phyloP scores from a whole-genome alignment of 2,113 vertebrate genomes.

The Pristiophorus japonicus region DNA sequence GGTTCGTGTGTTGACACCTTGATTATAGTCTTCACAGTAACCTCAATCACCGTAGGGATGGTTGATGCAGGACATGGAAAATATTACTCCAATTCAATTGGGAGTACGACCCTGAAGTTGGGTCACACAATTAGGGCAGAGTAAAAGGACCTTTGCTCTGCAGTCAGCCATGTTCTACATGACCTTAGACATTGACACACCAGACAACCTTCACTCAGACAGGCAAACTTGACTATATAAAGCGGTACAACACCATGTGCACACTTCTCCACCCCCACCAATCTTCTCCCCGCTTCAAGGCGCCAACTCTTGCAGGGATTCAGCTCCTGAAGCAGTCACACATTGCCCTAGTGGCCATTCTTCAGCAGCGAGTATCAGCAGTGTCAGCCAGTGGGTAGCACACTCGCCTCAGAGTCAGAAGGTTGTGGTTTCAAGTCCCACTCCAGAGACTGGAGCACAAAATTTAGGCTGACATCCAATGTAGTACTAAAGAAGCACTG shows the following conservation, averaged over 20 bases:
- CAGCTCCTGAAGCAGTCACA: background rate
- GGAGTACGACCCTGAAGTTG: background rate
- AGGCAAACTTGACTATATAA: background rate
- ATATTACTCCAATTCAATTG: background rate
- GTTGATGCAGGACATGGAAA: background rate
- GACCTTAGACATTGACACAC: background rate
- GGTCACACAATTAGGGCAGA: background rate
- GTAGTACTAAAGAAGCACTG: too few relatives aligned
- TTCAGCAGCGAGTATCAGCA: too few relatives aligned
- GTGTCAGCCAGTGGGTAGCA: too few relatives aligned
- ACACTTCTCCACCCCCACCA: background rate
- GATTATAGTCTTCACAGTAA: background rate
- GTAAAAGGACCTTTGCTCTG: background rate
- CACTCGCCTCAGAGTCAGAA: too few relatives aligned
- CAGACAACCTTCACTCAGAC: background rate
- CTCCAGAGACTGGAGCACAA: too few relatives aligned
- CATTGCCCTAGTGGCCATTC: background rate
- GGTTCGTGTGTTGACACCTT: background rate
- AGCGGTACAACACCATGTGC: background rate
- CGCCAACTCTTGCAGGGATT: background rate
- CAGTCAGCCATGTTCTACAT: background rate
- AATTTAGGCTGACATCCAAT: too few relatives aligned
- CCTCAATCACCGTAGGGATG: background rate
- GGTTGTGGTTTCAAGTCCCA: too few relatives aligned
- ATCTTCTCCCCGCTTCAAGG: background rate